Evolutionary conservation across 2,888 invertebrate genomes (phyloP), one percentile per base, ranked within the genome.

Genomic region (Atethmia centrago): DNA sequence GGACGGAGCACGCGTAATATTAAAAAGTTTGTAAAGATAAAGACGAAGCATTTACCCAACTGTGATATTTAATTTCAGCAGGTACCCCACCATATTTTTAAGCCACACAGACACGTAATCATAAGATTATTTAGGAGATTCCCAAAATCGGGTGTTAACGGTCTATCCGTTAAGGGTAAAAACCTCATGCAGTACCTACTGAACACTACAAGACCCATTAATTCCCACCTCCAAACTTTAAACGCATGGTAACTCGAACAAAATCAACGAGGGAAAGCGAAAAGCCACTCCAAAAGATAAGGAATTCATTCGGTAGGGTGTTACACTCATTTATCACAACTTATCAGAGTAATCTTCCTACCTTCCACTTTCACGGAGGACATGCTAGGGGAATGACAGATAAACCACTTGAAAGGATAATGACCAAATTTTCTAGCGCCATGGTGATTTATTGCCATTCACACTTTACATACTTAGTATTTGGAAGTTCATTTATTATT

Each of bases 381-480:
- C 71, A 61, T 74, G 68, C 65, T 28, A 69, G 76, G 85, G 83
- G 76, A 78, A 61, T 83, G 76, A 77, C 78, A 66, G 85, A 85
- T 85, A 85, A 85, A 83, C 65, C 64, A 82, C 75, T 83, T 82
- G 74, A 75, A 80, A 78, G 81, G 81, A 71, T 85, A 83, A 85
- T 85, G 70, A 76, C 78, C 79, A 77, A 85, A 85, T 79, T 75
- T 84, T 79, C 71, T 65, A 71, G 49, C 53, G 64, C 53, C 67
- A n/a, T 58, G 36, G 47, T 78, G 76, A 84, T 84, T 82, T 78
- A 84, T 70, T 25, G 68, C 64, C 61, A 70, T 82, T 82, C 71
- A 79, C 62, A 79, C 62, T 74, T 78, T 77, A n/a, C n/a, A n/a
- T n/a, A 58, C 28, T 45, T 40, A 65, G 55, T 40, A 59, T 65